These are phyloP conservation scores for Oceanodroma tethys DNA, from an alignment of 2,113 vertebrate species.

Conservation along the genomic window DNA sequence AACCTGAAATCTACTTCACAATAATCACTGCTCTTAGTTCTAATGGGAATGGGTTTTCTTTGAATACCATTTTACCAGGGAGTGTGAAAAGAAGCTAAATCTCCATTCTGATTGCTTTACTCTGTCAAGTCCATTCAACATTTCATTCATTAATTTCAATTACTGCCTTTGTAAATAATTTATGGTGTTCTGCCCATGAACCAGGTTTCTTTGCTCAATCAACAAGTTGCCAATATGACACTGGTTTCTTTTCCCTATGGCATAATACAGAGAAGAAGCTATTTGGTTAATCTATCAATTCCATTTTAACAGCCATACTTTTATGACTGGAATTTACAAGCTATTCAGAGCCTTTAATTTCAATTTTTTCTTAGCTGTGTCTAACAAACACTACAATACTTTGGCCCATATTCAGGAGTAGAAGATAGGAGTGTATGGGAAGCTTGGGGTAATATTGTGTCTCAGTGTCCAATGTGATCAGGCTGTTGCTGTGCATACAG, in stretches of 20 bases:
- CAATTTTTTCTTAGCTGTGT: not conserved
- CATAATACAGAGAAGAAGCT: not conserved
- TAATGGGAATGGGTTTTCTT: not conserved
- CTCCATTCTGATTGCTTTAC: conserved; percentile 18
- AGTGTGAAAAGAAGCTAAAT: conserved; percentile 16
- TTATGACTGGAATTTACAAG: not conserved
- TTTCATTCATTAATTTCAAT: conserved; percentile 58
- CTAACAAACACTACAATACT: not conserved
- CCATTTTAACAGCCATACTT: not conserved
- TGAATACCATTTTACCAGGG: not conserved
- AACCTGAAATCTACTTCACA: not conserved
- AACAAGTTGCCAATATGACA: not conserved
- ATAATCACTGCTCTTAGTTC: not conserved
- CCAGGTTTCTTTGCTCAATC: not conserved
- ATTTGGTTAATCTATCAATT: not conserved
- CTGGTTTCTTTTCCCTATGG: not conserved
- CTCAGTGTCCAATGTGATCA: not conserved
- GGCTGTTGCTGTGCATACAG: not conserved
- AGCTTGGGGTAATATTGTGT: not conserved
- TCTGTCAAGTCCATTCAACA: not conserved
- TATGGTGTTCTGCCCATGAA: not conserved
- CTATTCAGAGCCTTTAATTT: not conserved
- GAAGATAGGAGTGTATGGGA: not conserved
- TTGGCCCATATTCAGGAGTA: not conserved
- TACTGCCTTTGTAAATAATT: conserved; percentile 14